A percentile compares a stretch with the other conserved stretches of the same genome.
phyloP scores from a whole-genome alignment of 1,140 invertebrate genomes.

The Drosophila ogumai region DNA sequence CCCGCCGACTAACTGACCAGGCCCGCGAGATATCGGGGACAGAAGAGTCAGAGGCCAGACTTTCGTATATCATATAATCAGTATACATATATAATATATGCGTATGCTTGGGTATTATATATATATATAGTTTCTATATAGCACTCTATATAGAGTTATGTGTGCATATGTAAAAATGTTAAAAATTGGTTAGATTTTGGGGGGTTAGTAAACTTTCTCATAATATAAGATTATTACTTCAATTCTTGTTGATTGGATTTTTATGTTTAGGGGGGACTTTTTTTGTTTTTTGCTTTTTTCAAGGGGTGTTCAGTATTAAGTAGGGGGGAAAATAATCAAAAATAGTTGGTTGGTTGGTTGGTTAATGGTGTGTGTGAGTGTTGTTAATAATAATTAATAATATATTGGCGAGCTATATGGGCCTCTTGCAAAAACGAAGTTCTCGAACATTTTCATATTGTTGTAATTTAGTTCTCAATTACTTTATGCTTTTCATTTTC shows the following conservation, averaged over 20 bases:
- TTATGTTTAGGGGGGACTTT: slow-evolving; percentile 4
- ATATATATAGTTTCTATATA: slow-evolving; percentile 59
- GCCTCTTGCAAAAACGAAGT: slow-evolving; percentile 86
- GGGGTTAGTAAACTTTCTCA: slow-evolving; percentile 54
- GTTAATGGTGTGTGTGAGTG: slow-evolving; percentile 67
- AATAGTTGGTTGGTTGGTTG: slow-evolving; percentile 56
- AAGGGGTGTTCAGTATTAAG: slow-evolving; percentile 40
- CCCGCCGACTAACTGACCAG: slow-evolving; percentile 55
- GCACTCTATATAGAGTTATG: slow-evolving; percentile 48
- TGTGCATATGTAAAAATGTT: slow-evolving; percentile 54
- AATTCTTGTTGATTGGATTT: slow-evolving; percentile 30
- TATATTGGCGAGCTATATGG: slow-evolving; percentile 86
- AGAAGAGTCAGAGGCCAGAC: slow-evolving; percentile 36
- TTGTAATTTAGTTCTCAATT: slow-evolving; percentile 50
- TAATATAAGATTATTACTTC: slow-evolving; percentile 55
- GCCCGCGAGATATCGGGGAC: slow-evolving; percentile 21
- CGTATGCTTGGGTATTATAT: slow-evolving; percentile 47
- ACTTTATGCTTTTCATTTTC: slow-evolving; percentile 37
- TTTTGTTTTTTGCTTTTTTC: slow-evolving; percentile 20
- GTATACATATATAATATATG: slow-evolving; percentile 59
- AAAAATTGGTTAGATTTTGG: slow-evolving; percentile 52
- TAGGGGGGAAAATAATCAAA: slow-evolving; percentile 63
- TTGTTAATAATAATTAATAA: slow-evolving; percentile 78
- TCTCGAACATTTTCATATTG: slow-evolving; percentile 76
- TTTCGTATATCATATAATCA: slow-evolving; percentile 48